Evolutionary conservation across 2,797 vertebrate genomes (phyloP).

Genomic region (Microcaecilia unicolor): DNA sequence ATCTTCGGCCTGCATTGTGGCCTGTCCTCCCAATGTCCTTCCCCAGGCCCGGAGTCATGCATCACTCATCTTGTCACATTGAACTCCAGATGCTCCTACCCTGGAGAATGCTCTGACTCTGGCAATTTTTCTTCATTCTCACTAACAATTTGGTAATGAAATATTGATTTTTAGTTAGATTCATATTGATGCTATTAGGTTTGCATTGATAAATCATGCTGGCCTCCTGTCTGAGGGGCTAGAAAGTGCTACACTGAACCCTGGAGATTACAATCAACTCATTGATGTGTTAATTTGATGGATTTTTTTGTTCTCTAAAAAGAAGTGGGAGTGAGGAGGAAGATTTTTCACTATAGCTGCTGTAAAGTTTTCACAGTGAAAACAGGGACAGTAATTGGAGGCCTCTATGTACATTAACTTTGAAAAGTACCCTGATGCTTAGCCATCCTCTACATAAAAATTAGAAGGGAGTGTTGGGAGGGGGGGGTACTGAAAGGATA

Average conservation of each 20-base stretch:
- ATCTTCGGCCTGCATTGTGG: slow-evolving; percentile 69
- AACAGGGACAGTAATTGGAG: slow-evolving; percentile 47
- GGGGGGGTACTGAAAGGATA: slow-evolving; percentile 17
- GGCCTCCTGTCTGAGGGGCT: slow-evolving; percentile 70
- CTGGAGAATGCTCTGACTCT: slow-evolving; percentile 84
- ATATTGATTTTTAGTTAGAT: slow-evolving; percentile 99
- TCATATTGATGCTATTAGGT: slow-evolving; percentile 99
- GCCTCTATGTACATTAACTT: slow-evolving; percentile 15
- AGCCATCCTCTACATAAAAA: slow-evolving; percentile 18
- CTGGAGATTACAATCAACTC: slow-evolving; percentile 94
- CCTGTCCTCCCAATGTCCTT: slow-evolving; percentile 94
- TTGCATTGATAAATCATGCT: slow-evolving; percentile 99
- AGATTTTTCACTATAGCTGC: slow-evolving; percentile 52
- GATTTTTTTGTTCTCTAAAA: slow-evolving; percentile 86
- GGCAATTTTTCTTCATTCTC: slow-evolving; percentile 98
- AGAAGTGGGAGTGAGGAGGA: slow-evolving; percentile 63
- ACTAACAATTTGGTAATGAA: slow-evolving; percentile 99
- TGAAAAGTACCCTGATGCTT: slow-evolving; percentile 24
- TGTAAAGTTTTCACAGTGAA: slow-evolving; percentile 60
- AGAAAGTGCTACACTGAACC: slow-evolving; percentile 73
- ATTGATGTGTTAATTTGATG: slow-evolving; percentile 98
- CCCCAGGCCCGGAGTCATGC: slow-evolving; percentile 83
- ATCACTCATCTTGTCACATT: slow-evolving; percentile 98
- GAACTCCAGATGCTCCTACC: slow-evolving; percentile 98
- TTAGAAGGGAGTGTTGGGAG: slow-evolving; percentile 3